These are phyloP conservation scores for Danionella dracula DNA, from an alignment of 2,797 vertebrate genomes.

Conservation along the genomic window DNA sequence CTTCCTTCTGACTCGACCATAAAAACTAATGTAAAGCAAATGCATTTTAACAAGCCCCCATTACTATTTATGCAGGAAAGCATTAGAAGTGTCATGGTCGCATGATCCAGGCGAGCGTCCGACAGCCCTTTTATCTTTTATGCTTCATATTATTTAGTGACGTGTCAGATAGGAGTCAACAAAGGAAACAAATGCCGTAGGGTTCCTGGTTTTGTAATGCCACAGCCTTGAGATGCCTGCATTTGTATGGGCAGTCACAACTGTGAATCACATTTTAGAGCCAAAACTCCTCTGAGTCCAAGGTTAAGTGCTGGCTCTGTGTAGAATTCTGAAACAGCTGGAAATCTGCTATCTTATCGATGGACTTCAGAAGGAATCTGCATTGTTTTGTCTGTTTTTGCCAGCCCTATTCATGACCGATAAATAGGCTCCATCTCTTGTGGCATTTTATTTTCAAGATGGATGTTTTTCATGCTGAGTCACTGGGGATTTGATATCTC, in stretches of 20 bases:
- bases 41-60: background rate
- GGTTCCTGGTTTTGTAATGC: constrained; percentile 21
- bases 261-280: constrained; percentile 51
- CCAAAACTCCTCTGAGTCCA: constrained; percentile 42
- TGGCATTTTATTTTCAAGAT: constrained; percentile 25
- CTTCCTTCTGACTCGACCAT: background rate
- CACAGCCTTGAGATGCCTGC: constrained; percentile 35
- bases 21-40: background rate
- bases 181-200: constrained; percentile 7
- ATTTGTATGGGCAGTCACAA: constrained; percentile 52
- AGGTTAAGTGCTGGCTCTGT: constrained; percentile 51
- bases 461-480: constrained; percentile 31
- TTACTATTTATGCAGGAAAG: constrained; percentile 5
- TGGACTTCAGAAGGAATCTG: constrained; percentile 21
- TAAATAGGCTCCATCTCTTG: constrained; percentile 2
- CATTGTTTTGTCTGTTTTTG: constrained; percentile 3
- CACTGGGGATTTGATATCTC: constrained; percentile 20
- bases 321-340: constrained; percentile 42
- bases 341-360: constrained; percentile 37
- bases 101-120: background rate
- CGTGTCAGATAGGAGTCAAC: constrained; percentile 21
- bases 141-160: constrained; percentile 1
- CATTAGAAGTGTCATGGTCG: background rate
- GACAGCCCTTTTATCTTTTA: constrained; percentile 18
- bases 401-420: constrained; percentile 22